A percentile compares a stretch with the other conserved stretches of the same genome.
Evolutionary conservation across 2,113 vertebrate genomes (phyloP).

Genomic region (Eidolon helvum): DNA sequence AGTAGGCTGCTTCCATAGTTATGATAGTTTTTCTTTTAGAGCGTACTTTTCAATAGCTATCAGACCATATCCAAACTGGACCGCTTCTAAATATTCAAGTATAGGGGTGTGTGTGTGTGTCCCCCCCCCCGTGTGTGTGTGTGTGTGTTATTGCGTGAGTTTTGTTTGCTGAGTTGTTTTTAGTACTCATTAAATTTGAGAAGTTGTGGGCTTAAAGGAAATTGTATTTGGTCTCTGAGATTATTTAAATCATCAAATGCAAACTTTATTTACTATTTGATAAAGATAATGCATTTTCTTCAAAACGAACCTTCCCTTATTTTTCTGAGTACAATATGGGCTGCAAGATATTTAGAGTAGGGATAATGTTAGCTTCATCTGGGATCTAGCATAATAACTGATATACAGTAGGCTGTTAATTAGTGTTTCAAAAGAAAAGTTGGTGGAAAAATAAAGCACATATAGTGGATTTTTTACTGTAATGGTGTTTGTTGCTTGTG

Average conservation of each 20-base stretch:
- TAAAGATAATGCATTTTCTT: background rate
- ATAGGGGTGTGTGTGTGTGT: background rate
- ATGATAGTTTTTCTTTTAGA: background rate
- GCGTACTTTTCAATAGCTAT: background rate
- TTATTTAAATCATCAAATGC: background rate
- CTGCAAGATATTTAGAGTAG: background rate
- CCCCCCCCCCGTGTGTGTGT: no score
- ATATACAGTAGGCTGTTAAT: background rate
- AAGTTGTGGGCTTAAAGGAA: background rate
- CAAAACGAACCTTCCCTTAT: background rate
- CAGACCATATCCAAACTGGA: background rate
- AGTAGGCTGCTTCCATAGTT: background rate
- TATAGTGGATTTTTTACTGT: background rate
- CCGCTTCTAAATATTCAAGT: background rate
- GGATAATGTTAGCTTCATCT: background rate
- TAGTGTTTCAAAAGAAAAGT: background rate
- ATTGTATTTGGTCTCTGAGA: background rate
- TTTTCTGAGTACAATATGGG: background rate
- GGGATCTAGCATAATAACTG: background rate
- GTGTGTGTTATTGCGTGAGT: background rate
- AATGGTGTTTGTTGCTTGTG: background rate
- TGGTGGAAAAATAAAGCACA: background rate
- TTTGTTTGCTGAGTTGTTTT: background rate
- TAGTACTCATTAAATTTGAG: background rate
- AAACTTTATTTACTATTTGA: background rate